Evolutionary conservation across 2,113 vertebrate genomes (phyloP).

Genomic region (Antechinus flavipes): DNA sequence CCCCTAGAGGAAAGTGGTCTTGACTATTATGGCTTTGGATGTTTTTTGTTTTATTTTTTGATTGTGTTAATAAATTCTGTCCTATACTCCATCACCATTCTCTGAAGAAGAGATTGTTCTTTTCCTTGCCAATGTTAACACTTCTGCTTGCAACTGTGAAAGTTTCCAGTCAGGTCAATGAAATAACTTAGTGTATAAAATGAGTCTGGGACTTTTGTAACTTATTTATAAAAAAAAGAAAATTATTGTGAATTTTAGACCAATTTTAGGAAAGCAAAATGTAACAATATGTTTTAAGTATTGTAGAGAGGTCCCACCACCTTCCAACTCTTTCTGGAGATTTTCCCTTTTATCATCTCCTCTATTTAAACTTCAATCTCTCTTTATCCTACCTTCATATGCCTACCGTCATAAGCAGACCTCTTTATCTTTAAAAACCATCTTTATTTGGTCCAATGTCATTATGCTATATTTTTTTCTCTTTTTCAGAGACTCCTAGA

Average conservation of each 20-base stretch:
- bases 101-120: neutral
- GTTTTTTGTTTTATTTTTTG: neutral
- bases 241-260: neutral
- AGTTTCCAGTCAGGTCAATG: neutral
- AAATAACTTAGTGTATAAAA: neutral
- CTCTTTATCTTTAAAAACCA: neutral
- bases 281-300: neutral
- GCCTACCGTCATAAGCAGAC: neutral
- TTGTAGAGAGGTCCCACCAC: neutral
- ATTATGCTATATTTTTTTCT: neutral
- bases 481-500: neutral
- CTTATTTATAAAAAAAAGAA: neutral
- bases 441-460: neutral
- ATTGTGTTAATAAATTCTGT: neutral
- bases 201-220: neutral
- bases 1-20: neutral
- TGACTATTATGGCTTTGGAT: neutral
- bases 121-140: neutral
- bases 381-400: neutral
- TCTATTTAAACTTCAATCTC: neutral
- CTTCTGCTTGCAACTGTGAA: neutral
- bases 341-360: neutral
- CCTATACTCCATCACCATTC: neutral
- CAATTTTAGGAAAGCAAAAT: neutral
- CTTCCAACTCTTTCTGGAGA: neutral